Evolutionary conservation across 2,113 vertebrate genomes (phyloP).

Genomic region (Dipodomys merriami): DNA sequence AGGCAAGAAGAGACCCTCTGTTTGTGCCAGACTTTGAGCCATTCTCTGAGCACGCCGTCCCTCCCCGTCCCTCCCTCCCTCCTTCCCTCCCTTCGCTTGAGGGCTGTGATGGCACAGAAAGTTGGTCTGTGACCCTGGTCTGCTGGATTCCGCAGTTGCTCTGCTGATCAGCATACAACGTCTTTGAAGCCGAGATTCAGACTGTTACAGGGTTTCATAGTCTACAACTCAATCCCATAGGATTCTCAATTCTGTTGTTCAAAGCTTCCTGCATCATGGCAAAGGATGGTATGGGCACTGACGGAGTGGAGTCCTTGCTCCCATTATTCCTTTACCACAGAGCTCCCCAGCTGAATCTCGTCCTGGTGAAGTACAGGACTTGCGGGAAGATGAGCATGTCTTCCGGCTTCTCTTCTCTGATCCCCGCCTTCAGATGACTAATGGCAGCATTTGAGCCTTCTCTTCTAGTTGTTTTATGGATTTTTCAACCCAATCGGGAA

Average conservation of each 20-base stretch:
- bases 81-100: background rate
- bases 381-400: accelerated
- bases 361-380: background rate
- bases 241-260: background rate
- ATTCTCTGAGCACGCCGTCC: background rate
- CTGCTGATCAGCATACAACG: no score
- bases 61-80: background rate
- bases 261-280: background rate
- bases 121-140: background rate
- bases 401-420: background rate
- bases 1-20: background rate
- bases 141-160: background rate
- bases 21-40: background rate
- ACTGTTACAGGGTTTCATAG: no score
- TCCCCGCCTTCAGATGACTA: background rate
- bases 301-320: background rate
- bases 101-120: background rate
- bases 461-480: background rate
- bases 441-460: background rate
- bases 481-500: background rate
- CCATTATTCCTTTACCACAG: background rate
- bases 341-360: background rate
- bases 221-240: background rate
- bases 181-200: no score
- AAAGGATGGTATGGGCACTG: background rate